Conservation (phyloP, 2,888 invertebrate species). For the Drosophila fungiperda region DNA sequence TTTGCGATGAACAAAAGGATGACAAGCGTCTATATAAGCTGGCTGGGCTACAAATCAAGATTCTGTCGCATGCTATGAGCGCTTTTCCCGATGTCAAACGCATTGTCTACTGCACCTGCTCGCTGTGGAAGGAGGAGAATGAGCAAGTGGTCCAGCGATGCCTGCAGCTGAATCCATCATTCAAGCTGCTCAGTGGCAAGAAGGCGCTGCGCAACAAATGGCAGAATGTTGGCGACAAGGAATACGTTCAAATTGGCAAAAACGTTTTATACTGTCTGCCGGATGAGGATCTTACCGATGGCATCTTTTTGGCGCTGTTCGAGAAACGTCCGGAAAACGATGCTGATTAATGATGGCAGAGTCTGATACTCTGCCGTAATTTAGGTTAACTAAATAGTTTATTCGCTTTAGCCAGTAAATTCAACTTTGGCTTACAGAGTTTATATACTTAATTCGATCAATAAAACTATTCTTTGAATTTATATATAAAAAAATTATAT, state of each 20-base stretch:
- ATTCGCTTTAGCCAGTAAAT: conserved; percentile 49
- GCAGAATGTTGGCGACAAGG: conserved; percentile 89
- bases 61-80: conserved; percentile 94
- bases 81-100: conserved; percentile 93
- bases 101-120: conserved; percentile 98
- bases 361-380: neutral
- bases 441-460: conserved; percentile 27
- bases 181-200: conserved; percentile 88
- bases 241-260: conserved; percentile 89
- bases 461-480: conserved; percentile 27
- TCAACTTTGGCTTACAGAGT: conserved; percentile 41
- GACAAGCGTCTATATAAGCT: conserved; percentile 88
- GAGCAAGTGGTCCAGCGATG: conserved; percentile 90
- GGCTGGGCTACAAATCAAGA: conserved; percentile 92
- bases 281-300: conserved; percentile 93
- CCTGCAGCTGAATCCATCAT: conserved; percentile 85
- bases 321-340: conserved; percentile 85
- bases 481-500: conserved; percentile 24
- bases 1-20: conserved; percentile 86
- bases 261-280: conserved; percentile 92
- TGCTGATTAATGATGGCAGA: conserved; percentile 11
- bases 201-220: conserved; percentile 88
- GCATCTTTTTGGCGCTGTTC: conserved; percentile 97
- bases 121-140: conserved; percentile 95
- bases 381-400: conserved; percentile 34